A percentile compares a stretch with the other conserved stretches of the same genome.
phyloP scores from a whole-genome alignment of 1,140 invertebrate species.

The Diprion similis region DNA sequence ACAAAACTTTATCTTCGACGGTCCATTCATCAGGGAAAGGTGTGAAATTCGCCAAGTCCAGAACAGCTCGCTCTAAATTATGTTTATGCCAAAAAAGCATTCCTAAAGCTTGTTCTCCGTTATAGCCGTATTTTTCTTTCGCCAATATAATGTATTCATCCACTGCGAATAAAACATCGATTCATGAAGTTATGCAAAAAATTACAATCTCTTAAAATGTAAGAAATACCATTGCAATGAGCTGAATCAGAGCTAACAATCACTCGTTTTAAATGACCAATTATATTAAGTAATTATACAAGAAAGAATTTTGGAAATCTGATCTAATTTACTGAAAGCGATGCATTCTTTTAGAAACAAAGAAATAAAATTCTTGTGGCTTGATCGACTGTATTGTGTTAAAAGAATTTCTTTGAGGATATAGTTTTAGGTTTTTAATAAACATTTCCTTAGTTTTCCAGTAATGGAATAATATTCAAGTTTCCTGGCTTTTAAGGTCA shows the following conservation, averaged over 20 bases:
- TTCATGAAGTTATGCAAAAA: neutral
- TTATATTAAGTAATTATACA: constrained; percentile 11
- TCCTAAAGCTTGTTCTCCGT: constrained; percentile 95
- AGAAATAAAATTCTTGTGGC: no score
- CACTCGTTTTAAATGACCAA: constrained; percentile 22
- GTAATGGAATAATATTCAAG: no score
- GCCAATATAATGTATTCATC: constrained; percentile 94
- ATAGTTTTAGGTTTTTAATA: no score
- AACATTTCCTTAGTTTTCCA: no score
- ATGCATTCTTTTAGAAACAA: no score
- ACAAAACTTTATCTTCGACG: constrained; percentile 96
- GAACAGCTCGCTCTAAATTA: constrained; percentile 88
- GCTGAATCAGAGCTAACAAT: constrained; percentile 11
- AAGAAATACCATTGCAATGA: neutral
- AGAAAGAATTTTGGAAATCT: neutral
- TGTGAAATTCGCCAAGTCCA: constrained; percentile 95
- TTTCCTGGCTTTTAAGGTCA: no score
- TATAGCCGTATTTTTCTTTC: constrained; percentile 98
- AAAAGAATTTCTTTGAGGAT: no score
- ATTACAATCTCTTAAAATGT: neutral
- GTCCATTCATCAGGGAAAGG: constrained; percentile 99
- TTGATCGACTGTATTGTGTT: no score
- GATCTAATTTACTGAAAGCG: constrained; percentile 15
- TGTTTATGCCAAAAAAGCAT: constrained; percentile 99
- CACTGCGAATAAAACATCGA: constrained; percentile 68